Conservation (phyloP, 2,797 vertebrate species). For the Darevskia nairensis region DNA sequence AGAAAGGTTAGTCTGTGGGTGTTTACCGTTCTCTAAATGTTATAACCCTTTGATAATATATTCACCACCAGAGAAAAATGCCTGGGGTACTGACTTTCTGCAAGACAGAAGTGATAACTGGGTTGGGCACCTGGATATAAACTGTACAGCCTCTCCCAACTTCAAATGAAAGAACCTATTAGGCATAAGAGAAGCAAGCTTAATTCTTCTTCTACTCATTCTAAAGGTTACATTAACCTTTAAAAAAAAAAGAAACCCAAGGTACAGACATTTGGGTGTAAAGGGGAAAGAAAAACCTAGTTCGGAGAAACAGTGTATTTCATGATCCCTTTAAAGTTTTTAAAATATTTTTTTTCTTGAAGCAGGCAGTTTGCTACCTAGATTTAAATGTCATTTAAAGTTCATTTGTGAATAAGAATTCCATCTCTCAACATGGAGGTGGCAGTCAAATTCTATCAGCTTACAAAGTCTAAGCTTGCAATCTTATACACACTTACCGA, state of each 20-base stretch:
- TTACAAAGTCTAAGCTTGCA: not conserved
- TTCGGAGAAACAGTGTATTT: not conserved
- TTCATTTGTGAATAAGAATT: not conserved
- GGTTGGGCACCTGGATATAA: not conserved
- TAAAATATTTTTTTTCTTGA: not conserved
- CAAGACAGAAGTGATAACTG: rapidly evolving
- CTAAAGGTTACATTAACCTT: constrained; percentile 5
- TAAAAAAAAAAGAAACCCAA: not conserved
- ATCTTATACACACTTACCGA: not conserved
- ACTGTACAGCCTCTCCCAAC: not conserved
- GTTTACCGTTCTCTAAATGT: not conserved
- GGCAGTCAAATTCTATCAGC: constrained; percentile 9
- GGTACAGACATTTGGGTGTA: not conserved
- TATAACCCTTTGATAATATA: not conserved
- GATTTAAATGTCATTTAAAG: not conserved
- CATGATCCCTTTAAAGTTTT: not conserved
- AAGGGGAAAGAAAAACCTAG: not conserved
- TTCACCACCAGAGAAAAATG: not conserved
- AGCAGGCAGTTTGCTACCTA: not conserved
- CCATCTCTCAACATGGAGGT: not conserved
- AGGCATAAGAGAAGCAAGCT: not conserved
- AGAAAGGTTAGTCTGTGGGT: not conserved
- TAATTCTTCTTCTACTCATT: rapidly evolving
- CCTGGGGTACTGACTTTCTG: not conserved
- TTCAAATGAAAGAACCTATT: not conserved